Evolutionary conservation across 2,113 vertebrate genomes (phyloP), one percentile per base, ranked within the genome.

Genomic region (Epinephelus lanceolatus): DNA sequence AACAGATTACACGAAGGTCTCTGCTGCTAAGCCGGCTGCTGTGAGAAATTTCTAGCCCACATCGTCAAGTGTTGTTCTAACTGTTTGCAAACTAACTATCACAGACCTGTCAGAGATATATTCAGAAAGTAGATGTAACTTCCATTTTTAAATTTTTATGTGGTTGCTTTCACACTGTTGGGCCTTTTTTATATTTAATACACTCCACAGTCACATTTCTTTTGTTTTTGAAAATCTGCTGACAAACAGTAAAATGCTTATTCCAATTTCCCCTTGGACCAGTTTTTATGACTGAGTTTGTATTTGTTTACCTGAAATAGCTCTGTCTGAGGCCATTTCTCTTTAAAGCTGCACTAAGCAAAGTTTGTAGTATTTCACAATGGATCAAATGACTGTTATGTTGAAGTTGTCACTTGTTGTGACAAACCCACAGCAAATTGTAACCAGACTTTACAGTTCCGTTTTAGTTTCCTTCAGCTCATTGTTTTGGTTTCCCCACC

Each of bases 21-120:
- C 72, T 21, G 55, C 27, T 56, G 77, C 69, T 70, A 6, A 7
- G 65, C 40, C 30, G 18, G 30, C n/a, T 12, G 27, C 19, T 25
- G 17, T 5, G 21, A 51, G 19, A 23, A 21, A 37, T 63, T 67
- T 47, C 10, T 8, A 11, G 15, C 42, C 19, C 59, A 47, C 19
- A 3, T 23, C 23, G 42, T 45, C 21, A 52, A 11, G 7, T 75
- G 17, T 11, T 53, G 18, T 52, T 57, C 12, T 45, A 60, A 62
- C 45, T 69, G 65, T 63, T 53, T 33, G 14, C 15, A 40, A 25
- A 77, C 61, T 63, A 61, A 47, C 17, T 51, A 10, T 71, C n/a
- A 59, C 23, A 59, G 59, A 57, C 49, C 37, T 37, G 18, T 73
- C 25, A 49, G 25, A 27, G 52, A 19, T 23, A 2, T 15, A 52